Conservation (phyloP, 1,140 invertebrate genomes). For the Aphelinus atriplicis region DNA sequence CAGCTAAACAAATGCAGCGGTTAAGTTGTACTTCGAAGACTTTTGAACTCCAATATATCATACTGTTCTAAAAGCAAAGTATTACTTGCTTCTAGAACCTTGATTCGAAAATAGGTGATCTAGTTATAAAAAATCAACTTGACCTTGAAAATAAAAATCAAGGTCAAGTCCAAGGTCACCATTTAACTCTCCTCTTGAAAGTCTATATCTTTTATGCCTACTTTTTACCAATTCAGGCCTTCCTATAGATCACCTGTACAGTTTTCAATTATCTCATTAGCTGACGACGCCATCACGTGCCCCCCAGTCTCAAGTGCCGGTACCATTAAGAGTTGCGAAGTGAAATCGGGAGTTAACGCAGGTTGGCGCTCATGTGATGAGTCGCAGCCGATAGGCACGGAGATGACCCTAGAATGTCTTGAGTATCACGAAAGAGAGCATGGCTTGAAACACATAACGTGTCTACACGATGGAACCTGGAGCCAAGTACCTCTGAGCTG, state of each 20-base stretch:
- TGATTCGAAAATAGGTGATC: too few relatives aligned
- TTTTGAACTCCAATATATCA: too few relatives aligned
- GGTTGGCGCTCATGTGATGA: constrained; percentile 52
- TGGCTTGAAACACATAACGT: constrained; percentile 48
- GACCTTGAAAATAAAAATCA: too few relatives aligned
- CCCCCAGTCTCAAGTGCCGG: constrained; percentile 41
- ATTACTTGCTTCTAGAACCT: too few relatives aligned
- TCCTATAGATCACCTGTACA: background rate
- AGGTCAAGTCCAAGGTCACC: too few relatives aligned
- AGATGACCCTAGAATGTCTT: constrained; percentile 53
- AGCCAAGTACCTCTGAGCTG: constrained; percentile 56
- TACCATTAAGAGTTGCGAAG: constrained; percentile 49
- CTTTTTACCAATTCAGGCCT: too few relatives aligned
- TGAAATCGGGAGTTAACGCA: constrained; percentile 47
- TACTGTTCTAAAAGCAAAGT: too few relatives aligned
- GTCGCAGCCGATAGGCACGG: constrained; percentile 50
- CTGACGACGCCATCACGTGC: constrained; percentile 46
- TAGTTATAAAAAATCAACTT: too few relatives aligned
- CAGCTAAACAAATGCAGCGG: too few relatives aligned
- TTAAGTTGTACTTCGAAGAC: too few relatives aligned
- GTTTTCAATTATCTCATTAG: constrained; percentile 8
- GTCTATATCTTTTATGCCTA: too few relatives aligned
- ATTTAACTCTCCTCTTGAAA: too few relatives aligned
- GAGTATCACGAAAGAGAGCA: constrained; percentile 51
- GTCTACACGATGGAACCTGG: constrained; percentile 61